Conservation (phyloP, 2,797 vertebrate species). For the Molossus molossus region DNA sequence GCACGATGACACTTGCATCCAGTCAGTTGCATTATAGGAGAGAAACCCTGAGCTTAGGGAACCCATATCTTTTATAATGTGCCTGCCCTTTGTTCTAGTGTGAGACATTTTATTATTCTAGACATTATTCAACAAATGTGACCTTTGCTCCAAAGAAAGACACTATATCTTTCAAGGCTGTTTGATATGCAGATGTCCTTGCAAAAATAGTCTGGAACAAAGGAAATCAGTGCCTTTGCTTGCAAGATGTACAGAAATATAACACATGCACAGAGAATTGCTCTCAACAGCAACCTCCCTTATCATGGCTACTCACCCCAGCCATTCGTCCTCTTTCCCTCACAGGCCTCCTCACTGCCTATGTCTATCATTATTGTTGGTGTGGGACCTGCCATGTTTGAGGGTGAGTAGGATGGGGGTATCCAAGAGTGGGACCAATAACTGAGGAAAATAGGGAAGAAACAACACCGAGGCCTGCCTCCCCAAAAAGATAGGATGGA, state of each 20-base stretch:
- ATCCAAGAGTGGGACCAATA: not conserved
- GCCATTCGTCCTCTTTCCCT: conserved; percentile 60
- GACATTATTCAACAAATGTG: not conserved
- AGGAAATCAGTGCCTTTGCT: not conserved
- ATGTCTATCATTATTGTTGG: conserved; percentile 98
- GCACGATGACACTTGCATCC: not conserved
- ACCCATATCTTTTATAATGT: conserved; percentile 4
- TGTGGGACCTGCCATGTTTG: conserved; percentile 98
- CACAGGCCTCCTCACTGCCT: conserved; percentile 95
- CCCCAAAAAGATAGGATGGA: not conserved
- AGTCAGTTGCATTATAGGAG: not conserved
- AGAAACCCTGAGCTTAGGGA: conserved; percentile 8
- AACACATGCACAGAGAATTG: not conserved
- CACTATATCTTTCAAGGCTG: not conserved
- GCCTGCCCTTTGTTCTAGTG: not conserved
- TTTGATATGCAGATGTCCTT: not conserved
- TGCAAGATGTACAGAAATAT: not conserved
- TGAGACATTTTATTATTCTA: not conserved
- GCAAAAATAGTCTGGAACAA: not conserved
- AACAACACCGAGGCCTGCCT: not conserved
- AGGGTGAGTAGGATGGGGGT: conserved; percentile 92
- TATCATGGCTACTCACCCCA: not conserved
- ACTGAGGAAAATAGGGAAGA: not conserved
- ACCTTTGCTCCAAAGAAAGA: conserved; percentile 2
- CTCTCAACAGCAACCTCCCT: not conserved